Evolutionary conservation across 2,888 invertebrate genomes (phyloP).

Genomic region (Cataglyphis cursor): DNA sequence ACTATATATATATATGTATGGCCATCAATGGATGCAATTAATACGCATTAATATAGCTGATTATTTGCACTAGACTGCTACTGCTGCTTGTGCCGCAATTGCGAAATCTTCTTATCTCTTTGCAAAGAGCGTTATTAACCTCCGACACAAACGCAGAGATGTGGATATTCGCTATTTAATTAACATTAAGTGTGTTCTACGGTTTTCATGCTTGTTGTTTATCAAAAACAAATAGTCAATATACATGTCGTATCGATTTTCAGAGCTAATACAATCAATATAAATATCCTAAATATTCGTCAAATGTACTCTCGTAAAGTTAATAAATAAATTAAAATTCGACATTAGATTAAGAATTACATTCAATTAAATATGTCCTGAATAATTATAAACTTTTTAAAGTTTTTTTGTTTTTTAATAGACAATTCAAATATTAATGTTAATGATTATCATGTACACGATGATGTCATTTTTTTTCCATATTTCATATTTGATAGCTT

Average conservation of each 20-base stretch:
- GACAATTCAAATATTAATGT: not conserved
- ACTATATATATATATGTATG: not conserved
- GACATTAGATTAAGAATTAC: not conserved
- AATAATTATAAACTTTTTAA: not conserved
- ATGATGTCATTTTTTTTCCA: not conserved
- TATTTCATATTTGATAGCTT: not conserved
- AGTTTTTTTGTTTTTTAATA: not conserved
- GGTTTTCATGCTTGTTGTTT: conserved; percentile 14
- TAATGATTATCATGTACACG: not conserved
- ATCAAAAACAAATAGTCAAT: conserved; percentile 15
- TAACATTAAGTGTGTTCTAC: conserved; percentile 7
- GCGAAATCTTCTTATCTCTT: conserved; percentile 47
- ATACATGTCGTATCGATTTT: not conserved
- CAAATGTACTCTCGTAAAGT: not conserved
- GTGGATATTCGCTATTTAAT: conserved; percentile 48
- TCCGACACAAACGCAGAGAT: conserved; percentile 45
- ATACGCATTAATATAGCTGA: conserved; percentile 50
- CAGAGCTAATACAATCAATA: not conserved
- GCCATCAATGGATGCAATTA: conserved; percentile 42
- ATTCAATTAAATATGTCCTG: not conserved
- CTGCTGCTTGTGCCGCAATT: conserved; percentile 6
- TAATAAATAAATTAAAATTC: not conserved
- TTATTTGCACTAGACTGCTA: conserved; percentile 48
- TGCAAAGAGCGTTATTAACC: conserved; percentile 59
- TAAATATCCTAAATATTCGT: not conserved